These are phyloP conservation scores for Coturnix japonica DNA, from an alignment of 2,113 vertebrate genomes.

Conservation along the genomic window DNA sequence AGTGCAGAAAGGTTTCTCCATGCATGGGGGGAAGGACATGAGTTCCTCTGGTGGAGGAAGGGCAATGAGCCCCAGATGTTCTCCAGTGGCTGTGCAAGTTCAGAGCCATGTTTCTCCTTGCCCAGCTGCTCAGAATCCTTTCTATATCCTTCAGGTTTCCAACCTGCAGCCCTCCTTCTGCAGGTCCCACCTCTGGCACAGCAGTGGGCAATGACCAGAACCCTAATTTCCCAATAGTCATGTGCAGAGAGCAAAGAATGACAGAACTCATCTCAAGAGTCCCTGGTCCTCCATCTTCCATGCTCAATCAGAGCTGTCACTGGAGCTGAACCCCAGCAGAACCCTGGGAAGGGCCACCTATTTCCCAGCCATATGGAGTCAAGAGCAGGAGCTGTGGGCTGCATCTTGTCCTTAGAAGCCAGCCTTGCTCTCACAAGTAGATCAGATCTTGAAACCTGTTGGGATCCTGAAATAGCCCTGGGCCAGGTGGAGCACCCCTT, in stretches of 20 bases:
- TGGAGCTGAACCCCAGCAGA: neutral
- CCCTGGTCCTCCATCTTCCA: neutral
- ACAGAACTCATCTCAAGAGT: neutral
- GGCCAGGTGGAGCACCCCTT: neutral
- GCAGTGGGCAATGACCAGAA: neutral
- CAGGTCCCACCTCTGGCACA: neutral
- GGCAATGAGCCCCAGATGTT: neutral
- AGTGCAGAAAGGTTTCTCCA: neutral
- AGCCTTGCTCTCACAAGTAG: neutral
- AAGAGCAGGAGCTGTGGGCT: neutral
- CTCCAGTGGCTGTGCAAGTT: neutral
- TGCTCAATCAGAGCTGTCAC: neutral
- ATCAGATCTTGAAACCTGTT: neutral
- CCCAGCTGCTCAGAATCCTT: neutral
- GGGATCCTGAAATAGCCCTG: neutral
- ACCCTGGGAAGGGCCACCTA: neutral
- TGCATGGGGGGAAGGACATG: neutral
- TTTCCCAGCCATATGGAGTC: neutral
- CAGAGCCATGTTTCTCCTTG: neutral
- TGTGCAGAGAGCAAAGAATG: neutral
- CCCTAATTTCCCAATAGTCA: neutral
- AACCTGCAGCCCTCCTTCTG: neutral
- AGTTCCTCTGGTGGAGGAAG: neutral
- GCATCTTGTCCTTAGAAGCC: neutral
- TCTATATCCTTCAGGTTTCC: neutral